Evolutionary conservation across 2,113 vertebrate species (phyloP), one percentile per base, ranked within the genome.

Genomic region (Lasiurus borealis): DNA sequence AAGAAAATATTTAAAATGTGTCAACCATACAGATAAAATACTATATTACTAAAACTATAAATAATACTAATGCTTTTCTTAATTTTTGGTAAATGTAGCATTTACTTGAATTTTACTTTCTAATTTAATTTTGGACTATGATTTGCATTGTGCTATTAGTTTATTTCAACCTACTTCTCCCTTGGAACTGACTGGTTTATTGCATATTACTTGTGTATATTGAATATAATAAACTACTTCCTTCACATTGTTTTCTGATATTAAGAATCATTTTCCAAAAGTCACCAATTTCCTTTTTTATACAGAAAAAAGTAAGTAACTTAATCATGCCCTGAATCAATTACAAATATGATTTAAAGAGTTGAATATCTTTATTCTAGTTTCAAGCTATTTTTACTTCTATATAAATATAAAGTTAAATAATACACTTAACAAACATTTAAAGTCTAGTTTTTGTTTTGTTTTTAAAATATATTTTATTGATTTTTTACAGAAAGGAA

Each of bases 351-450:
- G 18, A 46, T 68, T 81, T 52, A 86, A 92, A 76, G 36, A 85
- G 11, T 1, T 57, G 18, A 89, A 19, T 77, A 68, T 76, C 52
- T 91, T 89, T 31, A 57, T 40, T 66, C 18, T 36, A 11, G 48
- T 94, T 86, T 87, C 25, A 83, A 90, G 16, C 69, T 9, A 59
- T 69, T 85, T 88, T 21, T 64, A 25, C 18, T 84, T 84, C 40
- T 25, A 92, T 3, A 68, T 77, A 95, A 93, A 84, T 83, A 57
- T 50, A 52, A 44, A 52, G 6, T 69, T 84, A 19, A 50, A 94
- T 73, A 64, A 72, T 80, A 83, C 25, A 87, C 34, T 90, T 73
- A 84, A 59, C 59, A 75, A n/a, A 85, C 50, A 78, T 72, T 91
- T 71, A 57, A 93, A 91, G 7, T 59, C 40, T 48, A 23, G 77